Evolutionary conservation across 2,797 vertebrate genomes (phyloP).

Genomic region (Rhodeus uyekii): DNA sequence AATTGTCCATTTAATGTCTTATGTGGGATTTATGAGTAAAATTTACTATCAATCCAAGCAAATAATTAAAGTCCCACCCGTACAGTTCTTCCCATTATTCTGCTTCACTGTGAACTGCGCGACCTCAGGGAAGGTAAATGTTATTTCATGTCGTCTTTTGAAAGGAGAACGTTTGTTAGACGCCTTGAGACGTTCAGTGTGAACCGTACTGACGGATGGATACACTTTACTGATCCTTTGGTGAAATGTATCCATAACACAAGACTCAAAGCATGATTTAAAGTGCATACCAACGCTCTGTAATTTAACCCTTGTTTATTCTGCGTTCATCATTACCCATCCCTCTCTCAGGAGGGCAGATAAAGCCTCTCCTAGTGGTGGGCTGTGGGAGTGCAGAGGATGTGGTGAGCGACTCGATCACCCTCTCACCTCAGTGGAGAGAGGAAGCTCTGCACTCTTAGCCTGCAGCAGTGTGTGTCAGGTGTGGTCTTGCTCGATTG

Average conservation of each 20-base stretch:
- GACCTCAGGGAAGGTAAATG: background rate
- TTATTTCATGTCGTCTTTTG: background rate
- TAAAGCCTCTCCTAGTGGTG: slow-evolving; percentile 42
- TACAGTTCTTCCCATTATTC: background rate
- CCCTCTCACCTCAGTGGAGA: background rate
- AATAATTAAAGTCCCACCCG: background rate
- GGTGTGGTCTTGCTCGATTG: slow-evolving; percentile 45
- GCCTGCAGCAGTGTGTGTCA: slow-evolving; percentile 10
- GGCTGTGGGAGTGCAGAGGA: slow-evolving; percentile 64
- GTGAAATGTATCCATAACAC: background rate
- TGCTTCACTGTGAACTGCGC: background rate
- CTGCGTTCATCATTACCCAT: slow-evolving; percentile 6
- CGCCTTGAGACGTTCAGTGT: slow-evolving; percentile 12
- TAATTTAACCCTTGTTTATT: slow-evolving; percentile 21
- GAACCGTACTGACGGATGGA: background rate
- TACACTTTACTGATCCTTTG: background rate
- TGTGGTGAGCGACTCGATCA: slow-evolving; percentile 64
- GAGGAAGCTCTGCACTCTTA: slow-evolving; percentile 20
- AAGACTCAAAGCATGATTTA: too few species aligned
- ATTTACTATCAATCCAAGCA: background rate
- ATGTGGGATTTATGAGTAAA: background rate
- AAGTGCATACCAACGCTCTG: background rate
- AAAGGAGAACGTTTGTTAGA: background rate
- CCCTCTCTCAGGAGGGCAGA: background rate
- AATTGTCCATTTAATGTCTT: background rate